Base-by-base conservation (phyloP, 2,797 vertebrate species). In the Sphenodon punctatus region DNA sequence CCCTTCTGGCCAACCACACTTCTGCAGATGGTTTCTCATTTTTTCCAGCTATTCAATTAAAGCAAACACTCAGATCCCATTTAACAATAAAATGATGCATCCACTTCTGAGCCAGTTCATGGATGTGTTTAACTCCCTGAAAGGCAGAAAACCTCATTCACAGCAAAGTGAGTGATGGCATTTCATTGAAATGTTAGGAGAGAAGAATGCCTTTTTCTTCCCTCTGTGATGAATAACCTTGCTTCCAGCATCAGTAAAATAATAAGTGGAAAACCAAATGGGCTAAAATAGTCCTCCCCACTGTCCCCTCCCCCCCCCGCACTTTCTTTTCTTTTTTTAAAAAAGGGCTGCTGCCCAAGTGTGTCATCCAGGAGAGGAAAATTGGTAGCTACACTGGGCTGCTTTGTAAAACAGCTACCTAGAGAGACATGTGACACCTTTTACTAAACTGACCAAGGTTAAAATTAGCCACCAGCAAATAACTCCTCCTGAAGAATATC, bases 381-480 rank as follows among this genome's bases (percentile, higher is more conserved):
- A 77, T 76, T 92, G 85, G 92, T 93, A 89, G 85, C 88, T 89
- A 71, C 71, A 82, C 91, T 92, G 85, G n/a, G n/a, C 68, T 86
- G 87, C 91, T 88, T 22, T 82, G 68, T 88, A 83, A 0, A 4
- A 83, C 80, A 68, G 78, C 90, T 92, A 92, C 77, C 43, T 86
- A 92, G 92, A 89, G 78, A 0, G 92, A 85, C 83, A 90, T 88
- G 88, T 86, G 88, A 89, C 88, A 89, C 76, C 78, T 90, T 86
- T 88, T 91, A 89, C 23, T 86, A 86, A 85, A 71, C 90, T 90
- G 82, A 88, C 75, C 69, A 53, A 85, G 89, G 56, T 68, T 90
- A 93, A 93, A 92, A 85, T 91, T 90, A 91, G 88, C 88, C 66
- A 68, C 74, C 78, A 91, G 86, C 68, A 81, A 85, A 88, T 86